Conservation (phyloP, 2,797 vertebrate genomes). For the Gadopsis marmoratus region DNA sequence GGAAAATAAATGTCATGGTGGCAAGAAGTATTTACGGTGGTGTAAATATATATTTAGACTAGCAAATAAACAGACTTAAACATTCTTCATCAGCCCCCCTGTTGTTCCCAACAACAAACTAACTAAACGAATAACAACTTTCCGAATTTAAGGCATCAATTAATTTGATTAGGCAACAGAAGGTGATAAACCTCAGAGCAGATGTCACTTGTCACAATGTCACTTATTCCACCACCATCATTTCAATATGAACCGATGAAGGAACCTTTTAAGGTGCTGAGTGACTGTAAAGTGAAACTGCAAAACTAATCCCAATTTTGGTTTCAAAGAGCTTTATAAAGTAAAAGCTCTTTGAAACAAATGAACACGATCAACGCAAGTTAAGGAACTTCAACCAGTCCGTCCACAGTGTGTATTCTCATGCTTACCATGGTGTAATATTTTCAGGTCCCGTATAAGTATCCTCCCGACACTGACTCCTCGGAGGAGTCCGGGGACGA, state of each 20-base stretch:
- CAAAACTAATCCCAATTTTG: too few species aligned
- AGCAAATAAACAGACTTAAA: neutral
- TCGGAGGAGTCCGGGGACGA: conserved; percentile 73
- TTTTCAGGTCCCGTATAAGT: conserved; percentile 66
- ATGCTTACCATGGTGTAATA: accelerated
- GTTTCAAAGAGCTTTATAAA: neutral
- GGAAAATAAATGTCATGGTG: neutral
- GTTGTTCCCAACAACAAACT: too few species aligned
- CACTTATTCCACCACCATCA: neutral
- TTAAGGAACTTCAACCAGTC: neutral
- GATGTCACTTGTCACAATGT: neutral
- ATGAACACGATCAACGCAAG: neutral
- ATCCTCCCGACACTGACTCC: conserved; percentile 38
- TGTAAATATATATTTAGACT: too few species aligned
- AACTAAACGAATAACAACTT: too few species aligned
- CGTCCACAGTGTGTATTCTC: neutral
- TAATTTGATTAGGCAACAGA: too few species aligned
- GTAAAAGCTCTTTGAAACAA: neutral
- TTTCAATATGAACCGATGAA: neutral
- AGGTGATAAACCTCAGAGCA: neutral
- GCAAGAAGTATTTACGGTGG: neutral
- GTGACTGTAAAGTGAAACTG: neutral
- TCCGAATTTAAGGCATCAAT: too few species aligned
- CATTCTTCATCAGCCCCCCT: too few species aligned
- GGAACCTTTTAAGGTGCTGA: neutral